These are phyloP conservation scores for Chondrosia reniformis DNA, from an alignment of 37 sponge, comb jelly and placozoan species.

Conservation along the genomic window DNA sequence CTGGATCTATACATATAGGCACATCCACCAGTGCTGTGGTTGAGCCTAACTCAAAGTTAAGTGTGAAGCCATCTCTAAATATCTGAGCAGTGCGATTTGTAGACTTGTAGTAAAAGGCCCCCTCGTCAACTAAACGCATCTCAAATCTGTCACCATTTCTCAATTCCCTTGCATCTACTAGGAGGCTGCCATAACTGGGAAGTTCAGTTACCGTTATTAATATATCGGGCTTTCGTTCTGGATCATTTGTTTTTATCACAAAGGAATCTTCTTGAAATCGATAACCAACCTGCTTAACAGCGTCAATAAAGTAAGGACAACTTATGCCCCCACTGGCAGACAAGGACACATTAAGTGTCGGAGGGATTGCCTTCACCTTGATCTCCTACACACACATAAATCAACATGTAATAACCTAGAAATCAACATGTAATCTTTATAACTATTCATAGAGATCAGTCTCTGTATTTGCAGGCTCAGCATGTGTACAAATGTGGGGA, in stretches of 20 bases:
- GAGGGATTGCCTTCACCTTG: conserved; percentile 25
- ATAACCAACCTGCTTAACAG: not conserved
- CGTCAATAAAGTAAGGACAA: conserved; percentile 12
- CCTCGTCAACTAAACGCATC: not conserved
- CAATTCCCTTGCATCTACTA: not conserved
- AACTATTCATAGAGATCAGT: no score
- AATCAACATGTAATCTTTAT: no score
- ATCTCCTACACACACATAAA: no score
- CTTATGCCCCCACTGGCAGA: not conserved
- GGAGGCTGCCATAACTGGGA: not conserved
- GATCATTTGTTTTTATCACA: not conserved
- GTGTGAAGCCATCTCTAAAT: conserved; percentile 7
- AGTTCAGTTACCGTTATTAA: not conserved
- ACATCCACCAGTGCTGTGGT: not conserved
- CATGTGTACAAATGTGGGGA: no score
- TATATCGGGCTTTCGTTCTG: not conserved
- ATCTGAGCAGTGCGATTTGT: not conserved
- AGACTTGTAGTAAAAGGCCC: not conserved
- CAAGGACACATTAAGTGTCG: not conserved
- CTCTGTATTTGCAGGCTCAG: no score
- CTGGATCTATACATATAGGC: conserved; percentile 42
- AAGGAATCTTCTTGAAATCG: not conserved
- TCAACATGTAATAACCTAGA: no score
- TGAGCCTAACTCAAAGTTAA: conserved; percentile 39
- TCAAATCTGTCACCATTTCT: not conserved